phyloP scores from a whole-genome alignment of 1,140 invertebrate species.

The Aphaenogaster ashmeadi region DNA sequence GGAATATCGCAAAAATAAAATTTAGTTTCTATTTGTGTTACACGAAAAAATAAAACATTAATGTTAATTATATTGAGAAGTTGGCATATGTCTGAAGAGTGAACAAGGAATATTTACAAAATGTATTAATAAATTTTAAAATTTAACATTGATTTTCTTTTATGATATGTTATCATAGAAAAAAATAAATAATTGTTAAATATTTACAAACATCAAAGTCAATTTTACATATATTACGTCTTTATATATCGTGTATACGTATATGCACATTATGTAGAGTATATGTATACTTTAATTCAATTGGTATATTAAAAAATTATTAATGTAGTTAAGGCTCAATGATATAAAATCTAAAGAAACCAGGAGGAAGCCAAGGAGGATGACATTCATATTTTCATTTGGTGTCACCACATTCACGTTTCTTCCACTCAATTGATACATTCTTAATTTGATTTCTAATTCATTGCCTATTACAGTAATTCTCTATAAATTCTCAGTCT shows the following conservation, averaged over 20 bases:
- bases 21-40: background rate
- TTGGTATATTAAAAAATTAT: background rate
- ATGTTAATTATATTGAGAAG: background rate
- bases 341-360: no score
- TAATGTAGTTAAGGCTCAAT: no score
- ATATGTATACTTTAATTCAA: background rate
- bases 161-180: background rate
- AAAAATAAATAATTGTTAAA: background rate
- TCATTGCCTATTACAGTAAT: no score
- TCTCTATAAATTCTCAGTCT: no score
- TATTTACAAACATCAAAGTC: background rate
- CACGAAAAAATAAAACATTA: background rate
- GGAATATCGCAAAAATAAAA: background rate
- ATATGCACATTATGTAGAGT: background rate
- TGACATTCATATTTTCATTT: no score
- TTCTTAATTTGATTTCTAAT: no score
- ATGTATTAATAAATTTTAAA: background rate
- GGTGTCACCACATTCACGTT: no score
- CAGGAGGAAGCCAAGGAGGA: no score
- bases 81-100: background rate
- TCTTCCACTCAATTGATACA: no score
- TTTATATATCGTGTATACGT: background rate
- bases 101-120: background rate
- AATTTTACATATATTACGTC: background rate
- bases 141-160: background rate